Percentiles rank a stretch among this genome's conserved stretches.
Conservation (phyloP, 23 tunicate genomes). For the Aplidium turbinatum region DNA sequence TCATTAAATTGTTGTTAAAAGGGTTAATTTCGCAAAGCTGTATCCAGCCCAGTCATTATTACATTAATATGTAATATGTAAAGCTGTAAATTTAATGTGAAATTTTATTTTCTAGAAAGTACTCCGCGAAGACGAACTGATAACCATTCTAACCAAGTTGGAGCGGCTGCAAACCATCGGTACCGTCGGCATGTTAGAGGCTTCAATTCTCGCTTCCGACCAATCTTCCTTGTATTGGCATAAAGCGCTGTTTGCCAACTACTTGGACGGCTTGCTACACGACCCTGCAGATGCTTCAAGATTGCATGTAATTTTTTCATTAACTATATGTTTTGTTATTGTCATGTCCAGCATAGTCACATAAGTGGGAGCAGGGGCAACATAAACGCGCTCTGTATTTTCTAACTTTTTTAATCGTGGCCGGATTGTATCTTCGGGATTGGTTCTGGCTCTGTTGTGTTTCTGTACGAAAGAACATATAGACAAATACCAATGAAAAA, state of each 20-base stretch:
- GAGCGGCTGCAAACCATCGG: slow-evolving; percentile 47
- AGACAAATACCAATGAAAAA: no score
- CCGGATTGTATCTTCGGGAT: no score
- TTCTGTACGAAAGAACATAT: no score
- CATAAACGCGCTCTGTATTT: no score
- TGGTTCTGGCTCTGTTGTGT: no score
- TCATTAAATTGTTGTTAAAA: no score
- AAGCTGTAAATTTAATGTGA: no score
- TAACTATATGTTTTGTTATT: background rate
- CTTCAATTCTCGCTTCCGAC: slow-evolving; percentile 44
- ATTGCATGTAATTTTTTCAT: slow-evolving; percentile 45
- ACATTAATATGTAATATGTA: no score
- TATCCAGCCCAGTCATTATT: no score
- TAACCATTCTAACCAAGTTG: slow-evolving; percentile 31
- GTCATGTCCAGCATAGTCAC: background rate
- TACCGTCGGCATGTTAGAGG: slow-evolving; percentile 28
- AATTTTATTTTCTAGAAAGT: slow-evolving; percentile 59
- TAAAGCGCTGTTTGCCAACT: slow-evolving; percentile 61
- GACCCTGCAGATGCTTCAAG: slow-evolving; percentile 73
- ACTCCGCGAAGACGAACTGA: slow-evolving; percentile 71
- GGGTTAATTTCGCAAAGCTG: no score
- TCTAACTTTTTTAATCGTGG: no score
- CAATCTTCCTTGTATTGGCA: slow-evolving; percentile 89
- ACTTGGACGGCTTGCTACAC: slow-evolving; percentile 58
- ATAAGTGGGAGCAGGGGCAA: background rate